These are phyloP conservation scores for Steromphala cineraria DNA, from an alignment of 2,888 invertebrate species.

Conservation along the genomic window DNA sequence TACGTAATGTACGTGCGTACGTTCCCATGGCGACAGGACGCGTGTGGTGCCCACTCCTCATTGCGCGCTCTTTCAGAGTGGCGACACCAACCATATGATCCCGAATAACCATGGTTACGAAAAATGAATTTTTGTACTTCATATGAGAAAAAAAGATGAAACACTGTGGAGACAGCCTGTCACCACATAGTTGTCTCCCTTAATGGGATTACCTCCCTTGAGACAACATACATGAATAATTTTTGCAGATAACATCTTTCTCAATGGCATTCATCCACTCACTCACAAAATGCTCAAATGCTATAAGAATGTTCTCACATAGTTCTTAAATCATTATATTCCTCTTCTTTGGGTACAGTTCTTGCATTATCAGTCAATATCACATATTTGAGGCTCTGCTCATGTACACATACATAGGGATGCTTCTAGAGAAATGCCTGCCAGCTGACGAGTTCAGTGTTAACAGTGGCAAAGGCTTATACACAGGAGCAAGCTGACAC, in stretches of 20 bases:
- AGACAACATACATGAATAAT: constrained; percentile 20
- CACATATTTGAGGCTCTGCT: not conserved
- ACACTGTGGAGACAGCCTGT: constrained; percentile 1
- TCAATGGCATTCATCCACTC: constrained; percentile 3
- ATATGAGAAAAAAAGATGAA: not conserved
- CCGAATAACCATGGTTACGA: not conserved
- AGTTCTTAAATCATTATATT: constrained; percentile 1
- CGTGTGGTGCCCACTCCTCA: too few species aligned
- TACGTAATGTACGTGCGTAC: too few species aligned
- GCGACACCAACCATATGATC: not conserved
- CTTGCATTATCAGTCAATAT: constrained; percentile 15
- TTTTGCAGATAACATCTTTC: constrained; percentile 8
- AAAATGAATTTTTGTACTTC: not conserved
- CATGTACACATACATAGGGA: not conserved
- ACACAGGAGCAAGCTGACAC: too few species aligned
- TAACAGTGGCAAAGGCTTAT: too few species aligned
- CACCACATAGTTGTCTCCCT: constrained; percentile 15
- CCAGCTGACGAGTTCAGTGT: not conserved
- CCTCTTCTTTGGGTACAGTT: constrained; percentile 10
- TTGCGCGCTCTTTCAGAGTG: too few species aligned
- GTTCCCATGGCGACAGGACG: too few species aligned
- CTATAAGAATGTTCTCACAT: constrained; percentile 16
- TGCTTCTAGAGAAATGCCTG: not conserved
- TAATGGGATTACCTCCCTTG: not conserved
- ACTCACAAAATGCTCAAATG: constrained; percentile 17